Evolutionary conservation across 1,140 invertebrate species (phyloP).

Genomic region (Proctacanthus coquilletti): DNA sequence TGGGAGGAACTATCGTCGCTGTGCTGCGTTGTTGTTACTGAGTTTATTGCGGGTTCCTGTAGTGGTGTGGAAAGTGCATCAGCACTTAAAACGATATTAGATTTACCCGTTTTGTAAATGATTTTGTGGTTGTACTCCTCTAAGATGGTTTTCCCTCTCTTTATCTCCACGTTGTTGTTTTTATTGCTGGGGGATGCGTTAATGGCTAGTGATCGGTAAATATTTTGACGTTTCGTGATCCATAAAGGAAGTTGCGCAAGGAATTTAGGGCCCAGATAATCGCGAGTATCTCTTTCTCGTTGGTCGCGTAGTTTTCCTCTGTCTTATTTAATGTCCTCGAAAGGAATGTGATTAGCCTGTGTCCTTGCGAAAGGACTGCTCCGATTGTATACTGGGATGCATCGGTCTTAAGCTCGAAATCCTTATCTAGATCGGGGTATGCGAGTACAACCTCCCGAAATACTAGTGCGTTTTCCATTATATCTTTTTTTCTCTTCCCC

Average conservation of each 20-base stretch:
- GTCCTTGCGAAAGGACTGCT: neutral
- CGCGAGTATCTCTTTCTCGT: constrained; percentile 1
- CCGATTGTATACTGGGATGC: neutral
- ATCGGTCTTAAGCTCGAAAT: neutral
- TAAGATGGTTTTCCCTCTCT: neutral
- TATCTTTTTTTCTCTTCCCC: neutral
- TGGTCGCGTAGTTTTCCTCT: neutral
- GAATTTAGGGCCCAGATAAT: neutral
- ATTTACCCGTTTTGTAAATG: neutral
- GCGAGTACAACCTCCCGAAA: neutral
- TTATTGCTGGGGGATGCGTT: neutral
- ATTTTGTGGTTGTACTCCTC: neutral
- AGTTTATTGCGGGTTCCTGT: too few relatives aligned
- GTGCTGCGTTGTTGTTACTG: neutral
- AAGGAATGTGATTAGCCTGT: neutral
- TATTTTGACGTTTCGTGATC: neutral
- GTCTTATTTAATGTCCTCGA: neutral
- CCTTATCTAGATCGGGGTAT: neutral
- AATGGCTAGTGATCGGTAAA: neutral
- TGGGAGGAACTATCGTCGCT: too few relatives aligned
- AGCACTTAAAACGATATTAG: neutral
- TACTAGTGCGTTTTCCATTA: too few relatives aligned
- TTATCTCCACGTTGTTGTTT: neutral
- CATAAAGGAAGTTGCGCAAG: neutral
- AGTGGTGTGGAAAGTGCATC: too few relatives aligned